A percentile compares a stretch with the other conserved stretches of the same genome.
These are phyloP conservation scores for Mesocentrotus franciscanus DNA, from an alignment of 53 echinoderm and acorn worm genomes.

Conservation along the genomic window DNA sequence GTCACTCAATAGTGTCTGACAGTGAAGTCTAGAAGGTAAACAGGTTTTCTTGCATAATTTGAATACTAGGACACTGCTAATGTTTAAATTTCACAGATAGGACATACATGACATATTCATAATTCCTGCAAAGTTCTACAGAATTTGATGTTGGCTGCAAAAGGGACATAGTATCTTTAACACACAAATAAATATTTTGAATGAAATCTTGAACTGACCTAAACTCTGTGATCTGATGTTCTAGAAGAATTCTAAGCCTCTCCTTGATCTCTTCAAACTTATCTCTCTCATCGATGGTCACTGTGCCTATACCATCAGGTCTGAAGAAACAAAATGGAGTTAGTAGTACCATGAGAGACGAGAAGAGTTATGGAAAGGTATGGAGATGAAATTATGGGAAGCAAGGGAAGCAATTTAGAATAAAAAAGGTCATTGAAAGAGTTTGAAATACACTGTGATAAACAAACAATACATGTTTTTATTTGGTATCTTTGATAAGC, in stretches of 20 bases:
- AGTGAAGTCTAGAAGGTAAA: too few species aligned
- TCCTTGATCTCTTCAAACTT: constrained; percentile 99
- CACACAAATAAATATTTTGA: too few species aligned
- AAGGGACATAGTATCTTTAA: too few species aligned
- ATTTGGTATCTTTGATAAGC: neutral
- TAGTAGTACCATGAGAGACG: neutral
- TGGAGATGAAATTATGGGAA: too few species aligned
- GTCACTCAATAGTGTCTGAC: too few species aligned
- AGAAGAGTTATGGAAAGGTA: neutral
- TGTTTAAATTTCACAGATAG: too few species aligned
- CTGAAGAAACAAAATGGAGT: constrained; percentile 49
- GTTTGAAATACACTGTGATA: neutral
- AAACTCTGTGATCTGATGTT: constrained; percentile 99
- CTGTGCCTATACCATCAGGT: constrained; percentile 98
- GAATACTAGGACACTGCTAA: too few species aligned
- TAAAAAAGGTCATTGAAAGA: neutral
- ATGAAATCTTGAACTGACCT: constrained; percentile 72
- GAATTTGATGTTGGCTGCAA: too few species aligned
- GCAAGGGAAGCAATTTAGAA: neutral
- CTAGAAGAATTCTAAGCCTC: constrained; percentile 86
- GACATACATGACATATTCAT: too few species aligned
- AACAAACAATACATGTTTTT: too few species aligned
- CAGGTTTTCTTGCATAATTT: too few species aligned
- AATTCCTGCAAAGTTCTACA: too few species aligned
- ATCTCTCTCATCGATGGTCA: constrained; percentile 96